phyloP scores from a whole-genome alignment of 2,113 vertebrate genomes.

The Nannospalax galili region DNA sequence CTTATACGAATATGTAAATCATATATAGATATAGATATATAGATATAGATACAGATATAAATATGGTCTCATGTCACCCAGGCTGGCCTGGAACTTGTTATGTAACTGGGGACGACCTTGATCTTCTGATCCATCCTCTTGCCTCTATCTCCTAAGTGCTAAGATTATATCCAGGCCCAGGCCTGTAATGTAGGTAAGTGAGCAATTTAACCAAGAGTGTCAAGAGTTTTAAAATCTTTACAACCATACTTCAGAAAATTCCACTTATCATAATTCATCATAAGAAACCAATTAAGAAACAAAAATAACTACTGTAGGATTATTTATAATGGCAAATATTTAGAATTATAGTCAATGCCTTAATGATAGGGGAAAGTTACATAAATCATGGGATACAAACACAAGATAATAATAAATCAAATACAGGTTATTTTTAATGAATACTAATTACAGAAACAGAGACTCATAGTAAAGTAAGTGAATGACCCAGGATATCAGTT shows the following conservation, averaged over 20 bases:
- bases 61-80: background rate
- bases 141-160: background rate
- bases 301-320: constrained; percentile 3
- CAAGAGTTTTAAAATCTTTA: constrained; percentile 25
- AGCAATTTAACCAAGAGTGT: background rate
- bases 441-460: constrained; percentile 48
- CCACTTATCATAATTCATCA: constrained; percentile 6
- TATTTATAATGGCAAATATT: constrained; percentile 49
- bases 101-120: background rate
- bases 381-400: constrained; percentile 27
- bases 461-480: background rate
- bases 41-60: no score
- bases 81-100: background rate
- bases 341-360: background rate
- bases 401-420: constrained; percentile 15
- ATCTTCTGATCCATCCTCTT: background rate
- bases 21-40: background rate
- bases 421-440: constrained; percentile 33
- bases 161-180: no score
- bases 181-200: background rate
- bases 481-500: constrained; percentile 7
- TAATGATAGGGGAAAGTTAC: background rate
- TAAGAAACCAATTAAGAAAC: constrained; percentile 9
- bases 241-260: constrained; percentile 39
- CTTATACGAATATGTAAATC: constrained; percentile 31